Evolutionary conservation across 2,113 vertebrate species (phyloP), one percentile per base, ranked within the genome.

Genomic region (Pygoscelis antarcticus): DNA sequence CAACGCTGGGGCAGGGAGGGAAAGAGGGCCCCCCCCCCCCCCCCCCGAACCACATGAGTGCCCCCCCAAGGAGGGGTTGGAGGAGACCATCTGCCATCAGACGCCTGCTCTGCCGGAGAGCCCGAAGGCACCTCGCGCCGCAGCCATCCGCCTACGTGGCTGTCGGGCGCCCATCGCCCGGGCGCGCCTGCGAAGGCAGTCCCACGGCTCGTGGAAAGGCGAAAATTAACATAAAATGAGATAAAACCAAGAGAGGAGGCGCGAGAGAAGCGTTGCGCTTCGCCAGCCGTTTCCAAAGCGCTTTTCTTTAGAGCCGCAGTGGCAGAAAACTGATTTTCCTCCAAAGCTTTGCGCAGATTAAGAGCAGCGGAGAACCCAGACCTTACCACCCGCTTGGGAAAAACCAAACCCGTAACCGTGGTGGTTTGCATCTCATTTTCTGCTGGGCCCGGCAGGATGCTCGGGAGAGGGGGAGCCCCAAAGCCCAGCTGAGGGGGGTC

Each of bases 131-230:
- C 29, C 58, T 72, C 1, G 0, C 0, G 3, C 52, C 1, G 3
- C 85, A 60, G 60, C 46, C 30, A 2, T 3, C 49, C 12, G 4
- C 72, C 85, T 66, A 32, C 17, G 1, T 4, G 65, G 40, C 76
- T 49, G 69, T 36, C 1, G 8, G 46, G 55, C 3, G 1, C 38
- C 47, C 10, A 2, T 16, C 0, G 7, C 34, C 30, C 2, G 11
- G 40, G 70, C 78, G n/a, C 1, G 30, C 68, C 62, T 11, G 34
- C 1, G 0, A 30, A 58, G 68, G 54, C n/a, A 51, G 66, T 26
- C 27, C 57, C 14, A 1, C 1, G 0, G 58, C 79, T 40, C 2
- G 0, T 5, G 30, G 36, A 38, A 60, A 72, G 29, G 29, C 1
- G 3, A 18, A 80, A 85, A 87, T 66, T 46, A 61, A 34, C 55